Percentiles rank a stretch among this genome's conserved stretches.
Evolutionary conservation across 2,113 vertebrate species (phyloP).

Genomic region (Laticauda colubrina): DNA sequence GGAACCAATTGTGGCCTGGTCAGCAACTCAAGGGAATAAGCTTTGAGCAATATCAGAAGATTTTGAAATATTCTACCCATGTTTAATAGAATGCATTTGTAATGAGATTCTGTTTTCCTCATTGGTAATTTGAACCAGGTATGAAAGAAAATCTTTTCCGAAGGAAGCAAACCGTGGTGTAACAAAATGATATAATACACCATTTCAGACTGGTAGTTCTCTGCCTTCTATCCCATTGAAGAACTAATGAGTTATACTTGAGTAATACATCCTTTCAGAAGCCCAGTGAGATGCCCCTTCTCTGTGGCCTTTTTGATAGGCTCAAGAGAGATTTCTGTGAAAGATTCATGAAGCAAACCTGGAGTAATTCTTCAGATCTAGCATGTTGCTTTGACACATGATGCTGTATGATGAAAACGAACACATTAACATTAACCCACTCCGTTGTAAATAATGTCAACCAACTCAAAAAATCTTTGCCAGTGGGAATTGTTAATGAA

Average conservation of each 20-base stretch:
- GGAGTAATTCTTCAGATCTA: conserved; percentile 14
- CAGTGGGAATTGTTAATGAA: conserved; percentile 27
- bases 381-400: neutral
- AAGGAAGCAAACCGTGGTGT: neutral
- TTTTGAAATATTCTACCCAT: neutral
- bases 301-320: neutral
- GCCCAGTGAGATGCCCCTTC: too few species aligned
- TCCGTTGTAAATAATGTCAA: conserved; percentile 39
- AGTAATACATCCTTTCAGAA: neutral
- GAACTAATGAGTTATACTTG: neutral
- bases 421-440: conserved; percentile 22
- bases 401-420: neutral
- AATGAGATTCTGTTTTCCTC: neutral
- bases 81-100: neutral
- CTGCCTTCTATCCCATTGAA: neutral
- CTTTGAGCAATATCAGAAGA: neutral
- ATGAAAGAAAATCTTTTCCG: neutral
- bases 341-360: neutral
- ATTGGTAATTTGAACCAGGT: neutral
- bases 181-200: neutral
- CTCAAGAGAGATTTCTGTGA: conserved; percentile 2
- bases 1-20: neutral
- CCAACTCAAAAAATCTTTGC: conserved; percentile 39
- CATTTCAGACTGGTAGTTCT: neutral
- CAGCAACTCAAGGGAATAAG: neutral